Evolutionary conservation across 2,113 vertebrate genomes (phyloP).

Genomic region (Trochalopteron elliotii): DNA sequence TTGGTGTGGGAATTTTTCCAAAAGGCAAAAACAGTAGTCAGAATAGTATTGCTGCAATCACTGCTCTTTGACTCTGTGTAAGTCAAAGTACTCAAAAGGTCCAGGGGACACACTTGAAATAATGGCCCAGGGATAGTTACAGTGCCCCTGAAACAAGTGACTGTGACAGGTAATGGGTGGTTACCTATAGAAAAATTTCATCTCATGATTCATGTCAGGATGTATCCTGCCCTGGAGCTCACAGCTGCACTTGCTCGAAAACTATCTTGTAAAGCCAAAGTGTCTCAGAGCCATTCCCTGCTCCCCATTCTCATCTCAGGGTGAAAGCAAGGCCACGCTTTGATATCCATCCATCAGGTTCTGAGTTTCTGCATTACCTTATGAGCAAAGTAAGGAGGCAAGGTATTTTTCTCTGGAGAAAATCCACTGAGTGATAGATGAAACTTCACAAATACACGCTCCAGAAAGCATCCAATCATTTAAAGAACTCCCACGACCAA

Average conservation of each 20-base stretch:
- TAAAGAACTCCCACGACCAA: constrained; percentile 11
- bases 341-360: constrained; percentile 16
- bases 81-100: background rate
- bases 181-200: background rate
- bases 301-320: background rate
- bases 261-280: background rate
- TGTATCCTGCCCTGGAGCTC: background rate
- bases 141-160: background rate
- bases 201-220: background rate
- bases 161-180: background rate
- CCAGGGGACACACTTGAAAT: background rate
- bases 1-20: background rate
- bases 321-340: background rate
- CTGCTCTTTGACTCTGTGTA: background rate
- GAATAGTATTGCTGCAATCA: background rate
- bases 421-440: constrained; percentile 54
- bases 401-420: constrained; percentile 40
- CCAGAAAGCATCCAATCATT: constrained; percentile 53
- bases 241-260: background rate
- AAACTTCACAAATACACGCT: constrained; percentile 31
- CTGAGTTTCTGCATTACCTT: background rate
- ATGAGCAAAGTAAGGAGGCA: constrained; percentile 22
- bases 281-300: background rate
- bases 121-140: background rate
- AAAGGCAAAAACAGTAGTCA: background rate